These are phyloP conservation scores for Clarias fuscus DNA, from an alignment of 2,797 vertebrate genomes.

Conservation along the genomic window DNA sequence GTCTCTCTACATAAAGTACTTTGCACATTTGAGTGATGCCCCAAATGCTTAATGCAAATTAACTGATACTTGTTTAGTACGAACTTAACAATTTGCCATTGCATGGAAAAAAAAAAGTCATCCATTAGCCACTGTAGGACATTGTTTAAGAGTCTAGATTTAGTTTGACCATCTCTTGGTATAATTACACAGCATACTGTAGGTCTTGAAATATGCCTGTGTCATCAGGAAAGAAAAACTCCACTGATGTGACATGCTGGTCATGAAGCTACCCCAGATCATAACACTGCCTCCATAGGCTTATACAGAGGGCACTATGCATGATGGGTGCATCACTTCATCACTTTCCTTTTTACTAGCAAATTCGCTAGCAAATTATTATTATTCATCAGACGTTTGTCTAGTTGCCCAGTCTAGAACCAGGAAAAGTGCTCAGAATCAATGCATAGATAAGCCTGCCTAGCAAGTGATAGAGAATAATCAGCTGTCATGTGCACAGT, in stretches of 20 bases:
- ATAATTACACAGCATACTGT: no score
- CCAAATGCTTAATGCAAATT: neutral
- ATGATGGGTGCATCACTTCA: no score
- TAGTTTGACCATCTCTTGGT: no score
- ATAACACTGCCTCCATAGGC: no score
- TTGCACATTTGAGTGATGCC: neutral
- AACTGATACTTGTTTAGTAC: neutral
- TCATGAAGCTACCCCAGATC: no score
- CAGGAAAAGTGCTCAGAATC: neutral
- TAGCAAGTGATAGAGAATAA: neutral
- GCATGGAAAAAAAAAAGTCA: neutral
- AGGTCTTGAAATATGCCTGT: no score
- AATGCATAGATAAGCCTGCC: neutral
- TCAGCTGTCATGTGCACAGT: neutral
- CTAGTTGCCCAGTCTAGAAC: neutral
- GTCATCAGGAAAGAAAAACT: no score
- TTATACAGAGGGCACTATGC: no score
- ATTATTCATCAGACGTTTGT: neutral
- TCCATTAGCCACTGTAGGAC: neutral
- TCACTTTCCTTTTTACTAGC: neutral
- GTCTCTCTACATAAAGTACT: neutral
- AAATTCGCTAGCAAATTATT: neutral
- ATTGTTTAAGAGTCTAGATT: no score
- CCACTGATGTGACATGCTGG: no score
- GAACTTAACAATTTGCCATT: neutral